Evolutionary conservation across 1,140 invertebrate genomes (phyloP), one percentile per base, ranked within the genome.

Genomic region (Melitaea cinxia): DNA sequence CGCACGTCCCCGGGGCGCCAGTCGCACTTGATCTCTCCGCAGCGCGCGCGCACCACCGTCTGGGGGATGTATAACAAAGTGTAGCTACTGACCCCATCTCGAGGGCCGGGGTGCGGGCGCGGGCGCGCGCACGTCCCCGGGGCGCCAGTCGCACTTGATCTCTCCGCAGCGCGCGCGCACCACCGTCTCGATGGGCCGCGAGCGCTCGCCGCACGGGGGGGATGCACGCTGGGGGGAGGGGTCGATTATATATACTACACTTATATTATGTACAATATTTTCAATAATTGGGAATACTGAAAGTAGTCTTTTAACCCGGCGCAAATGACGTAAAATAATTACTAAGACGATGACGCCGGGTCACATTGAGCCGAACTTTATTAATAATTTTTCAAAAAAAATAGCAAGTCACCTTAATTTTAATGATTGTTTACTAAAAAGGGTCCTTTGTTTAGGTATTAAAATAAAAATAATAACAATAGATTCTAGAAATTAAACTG

Each of bases 131-230:
- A 59, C 21, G 35, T 56, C 57, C 0, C 75, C 77, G 4, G 83
- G 74, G 12, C 88, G 76, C 88, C 88, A 91, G 78, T 91, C 88
- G 73, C 87, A 89, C 70, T 88, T 89, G 76, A 91, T 91, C 73
- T 91, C 88, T 0, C 88, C 88, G 52, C 76, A 47, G 30, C 80
- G 73, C 60, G 61, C 70, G 4, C 80, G 72, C 56, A 87, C 86
- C 73, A 89, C 76, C 5, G 86, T 89, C 76, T 89, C 86, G 5
- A 88, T 88, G 12, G 75, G 82, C 23, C 68, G 79, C 42, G 60
- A 1, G 30, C 61, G 4, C 47, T 55, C 21, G 53, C 59, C 17
- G 10, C 53, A 68, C 12, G 26, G 19, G 14, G 57, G 56, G 4
- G 50, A 55, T 6, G 56, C 50, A 14, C 47, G 63, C 50, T 69